Conservation (phyloP, 2,797 vertebrate genomes). For the Triplophysa yarkandensis region DNA sequence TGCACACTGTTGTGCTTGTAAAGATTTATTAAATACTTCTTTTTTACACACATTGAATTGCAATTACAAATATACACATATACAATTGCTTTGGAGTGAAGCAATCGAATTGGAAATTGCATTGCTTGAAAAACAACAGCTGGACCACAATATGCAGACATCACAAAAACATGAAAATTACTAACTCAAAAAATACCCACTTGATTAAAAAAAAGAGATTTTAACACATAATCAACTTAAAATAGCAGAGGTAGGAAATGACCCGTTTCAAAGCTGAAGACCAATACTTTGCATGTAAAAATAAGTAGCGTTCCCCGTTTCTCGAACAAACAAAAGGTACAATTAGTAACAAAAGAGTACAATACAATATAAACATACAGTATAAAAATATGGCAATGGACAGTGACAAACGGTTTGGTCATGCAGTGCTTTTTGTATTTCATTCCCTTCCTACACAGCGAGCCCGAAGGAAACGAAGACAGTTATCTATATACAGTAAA, state of each 20-base stretch:
- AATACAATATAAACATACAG: conserved; percentile 42
- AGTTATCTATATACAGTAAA: conserved; percentile 69
- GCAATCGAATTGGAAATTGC: conserved; percentile 45
- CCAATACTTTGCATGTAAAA: conserved; percentile 49
- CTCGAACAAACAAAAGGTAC: conserved; percentile 44
- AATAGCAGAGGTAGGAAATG: conserved; percentile 61
- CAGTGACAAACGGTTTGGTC: conserved; percentile 75
- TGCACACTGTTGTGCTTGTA: conserved; percentile 9
- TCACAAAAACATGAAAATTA: conserved; percentile 42
- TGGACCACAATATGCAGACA: conserved; percentile 41
- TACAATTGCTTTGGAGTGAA: conserved; percentile 75
- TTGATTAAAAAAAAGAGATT: conserved; percentile 48
- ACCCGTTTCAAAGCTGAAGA: conserved; percentile 57
- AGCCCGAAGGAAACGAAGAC: conserved; percentile 67
- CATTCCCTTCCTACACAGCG: conserved; percentile 65
- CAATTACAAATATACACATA: conserved; percentile 68
- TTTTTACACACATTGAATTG: conserved; percentile 66
- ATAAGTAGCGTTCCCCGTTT: conserved; percentile 21
- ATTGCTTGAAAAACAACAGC: conserved; percentile 37
- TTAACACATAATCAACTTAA: conserved; percentile 54
- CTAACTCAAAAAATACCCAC: conserved; percentile 38
- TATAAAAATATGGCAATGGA: conserved; percentile 63
- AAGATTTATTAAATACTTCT: conserved; percentile 77
- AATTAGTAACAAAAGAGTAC: conserved; percentile 50
- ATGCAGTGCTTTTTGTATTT: conserved; percentile 78